Conservation (phyloP, 2,113 vertebrate genomes). For the Lethenteron camtschaticum region DNA sequence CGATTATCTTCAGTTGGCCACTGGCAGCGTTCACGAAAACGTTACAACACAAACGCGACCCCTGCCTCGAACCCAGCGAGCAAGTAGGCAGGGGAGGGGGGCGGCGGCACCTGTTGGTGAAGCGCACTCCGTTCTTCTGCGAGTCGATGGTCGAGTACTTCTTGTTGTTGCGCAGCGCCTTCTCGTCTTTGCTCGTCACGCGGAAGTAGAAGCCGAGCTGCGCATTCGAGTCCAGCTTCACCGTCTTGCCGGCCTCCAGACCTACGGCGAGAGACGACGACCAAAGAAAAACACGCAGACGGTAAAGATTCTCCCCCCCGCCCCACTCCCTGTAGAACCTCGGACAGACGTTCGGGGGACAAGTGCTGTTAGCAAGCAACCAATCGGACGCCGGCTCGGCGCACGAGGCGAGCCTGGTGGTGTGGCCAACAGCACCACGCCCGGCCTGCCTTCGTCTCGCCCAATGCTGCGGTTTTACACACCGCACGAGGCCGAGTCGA, state of each 20-base stretch:
- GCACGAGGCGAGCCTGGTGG: too few relatives aligned
- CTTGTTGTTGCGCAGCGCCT: slow-evolving; percentile 66
- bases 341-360: neutral
- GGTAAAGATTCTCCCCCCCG: slow-evolving; percentile 3
- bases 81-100: too few relatives aligned
- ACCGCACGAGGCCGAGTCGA: too few relatives aligned
- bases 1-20: too few relatives aligned
- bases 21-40: too few relatives aligned
- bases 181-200: slow-evolving; percentile 88
- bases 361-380: too few relatives aligned
- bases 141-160: slow-evolving; percentile 68
- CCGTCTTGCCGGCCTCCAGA: slow-evolving; percentile 68
- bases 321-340: neutral
- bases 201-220: slow-evolving; percentile 62
- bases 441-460: too few relatives aligned
- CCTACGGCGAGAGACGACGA: slow-evolving; percentile 21
- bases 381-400: too few relatives aligned
- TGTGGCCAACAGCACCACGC: too few relatives aligned
- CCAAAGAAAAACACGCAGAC: slow-evolving; percentile 2
- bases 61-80: too few relatives aligned
- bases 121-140: slow-evolving; percentile 93
- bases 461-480: too few relatives aligned
- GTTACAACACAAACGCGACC: too few relatives aligned
- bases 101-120: slow-evolving; percentile 54
- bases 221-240: slow-evolving; percentile 72